These are phyloP conservation scores for Anser brachyrhynchus DNA, from an alignment of 2,113 vertebrate genomes.

Conservation along the genomic window DNA sequence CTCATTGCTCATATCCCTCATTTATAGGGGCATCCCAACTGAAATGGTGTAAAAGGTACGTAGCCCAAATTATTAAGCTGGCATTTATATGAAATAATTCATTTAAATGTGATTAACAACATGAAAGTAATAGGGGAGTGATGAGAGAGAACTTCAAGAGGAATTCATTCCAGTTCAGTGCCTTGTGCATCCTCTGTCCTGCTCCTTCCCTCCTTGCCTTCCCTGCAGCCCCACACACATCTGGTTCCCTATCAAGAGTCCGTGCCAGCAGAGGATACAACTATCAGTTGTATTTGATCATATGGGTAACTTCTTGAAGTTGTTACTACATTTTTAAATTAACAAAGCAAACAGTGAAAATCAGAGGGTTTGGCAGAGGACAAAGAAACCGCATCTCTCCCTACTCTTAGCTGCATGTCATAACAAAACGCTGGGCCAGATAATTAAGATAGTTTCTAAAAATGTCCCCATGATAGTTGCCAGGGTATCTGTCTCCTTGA, in stretches of 20 bases:
- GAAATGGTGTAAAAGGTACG: too few relatives aligned
- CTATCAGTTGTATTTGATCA: not conserved
- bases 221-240: not conserved
- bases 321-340: conserved; percentile 4
- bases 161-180: not conserved
- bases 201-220: not conserved
- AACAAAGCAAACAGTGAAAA: conserved; percentile 28
- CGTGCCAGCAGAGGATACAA: not conserved
- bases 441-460: conserved; percentile 58
- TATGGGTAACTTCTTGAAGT: not conserved
- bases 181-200: not conserved
- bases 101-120: not conserved
- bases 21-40: not conserved
- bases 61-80: not conserved
- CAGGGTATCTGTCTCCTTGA: conserved; percentile 26
- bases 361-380: conserved; percentile 3
- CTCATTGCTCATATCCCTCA: rapidly evolving
- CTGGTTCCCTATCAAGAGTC: not conserved
- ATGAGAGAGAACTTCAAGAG: not conserved
- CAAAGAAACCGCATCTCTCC: not conserved
- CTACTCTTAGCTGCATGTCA: conserved; percentile 13
- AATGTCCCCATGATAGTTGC: conserved; percentile 42
- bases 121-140: not conserved
- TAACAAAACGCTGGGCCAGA: conserved; percentile 51
- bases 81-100: not conserved